Evolutionary conservation across 2,888 invertebrate species (phyloP), one percentile per base, ranked within the genome.

Genomic region (Endotricha flammealis): DNA sequence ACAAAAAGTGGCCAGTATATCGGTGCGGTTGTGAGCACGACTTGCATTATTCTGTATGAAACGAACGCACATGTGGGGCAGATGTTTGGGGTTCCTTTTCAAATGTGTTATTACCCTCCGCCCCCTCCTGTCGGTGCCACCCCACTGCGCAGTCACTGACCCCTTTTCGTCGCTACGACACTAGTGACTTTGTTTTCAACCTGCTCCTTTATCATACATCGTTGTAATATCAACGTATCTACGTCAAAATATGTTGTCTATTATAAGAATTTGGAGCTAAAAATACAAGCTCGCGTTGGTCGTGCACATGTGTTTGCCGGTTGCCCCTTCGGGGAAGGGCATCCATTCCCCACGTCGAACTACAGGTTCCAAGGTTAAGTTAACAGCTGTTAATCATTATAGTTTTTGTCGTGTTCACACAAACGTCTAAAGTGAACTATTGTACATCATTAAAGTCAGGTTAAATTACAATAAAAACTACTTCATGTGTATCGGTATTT

Each of bases 61-160:
- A 73, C 64, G 64, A 73, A 73, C 72, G 73, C 85, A 85, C 75
- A 83, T 86, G 85, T 72, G 73, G 63, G 64, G 75, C 85, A 86
- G 86, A 85, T 86, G 86, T 78, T 81, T 64, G 67, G 79, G 80
- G 82, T 69, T 76, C 64, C 68, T 78, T 82, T 83, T 78, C 69
- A 73, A 77, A 80, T 72, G 70, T 79, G 71, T 80, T 78, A 80
- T 77, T 77, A 66, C 56, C 64, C 63, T 64, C 64, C 67, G 54
- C 65, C 64, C 66, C 62, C 65, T 55, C 57, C 57, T 48, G 48
- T 48, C 24, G 32, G 47, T 47, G 56, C 66, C 67, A 69, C 75
- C 75, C 78, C 66, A 58, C 66, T 47, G 66, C 57, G 69, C 77
- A 79, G 81, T 82, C 83, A 79, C 63, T 82, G 83, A 83, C 83